phyloP scores from a whole-genome alignment of 2,888 invertebrate genomes.

The Ormyrus thymus region DNA sequence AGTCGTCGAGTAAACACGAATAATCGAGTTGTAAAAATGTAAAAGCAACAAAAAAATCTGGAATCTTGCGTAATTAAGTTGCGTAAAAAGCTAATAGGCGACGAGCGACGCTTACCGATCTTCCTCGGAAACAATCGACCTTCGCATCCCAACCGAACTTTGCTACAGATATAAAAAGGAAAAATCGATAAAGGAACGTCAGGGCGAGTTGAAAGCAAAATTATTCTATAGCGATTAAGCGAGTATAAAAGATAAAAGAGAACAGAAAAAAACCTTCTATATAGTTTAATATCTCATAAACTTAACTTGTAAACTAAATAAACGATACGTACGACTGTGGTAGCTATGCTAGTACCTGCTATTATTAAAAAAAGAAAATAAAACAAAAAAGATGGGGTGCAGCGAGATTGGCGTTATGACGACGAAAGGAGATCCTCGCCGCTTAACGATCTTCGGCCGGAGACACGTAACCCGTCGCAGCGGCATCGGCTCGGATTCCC shows the following conservation, averaged over 20 bases:
- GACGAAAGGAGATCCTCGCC: too few relatives aligned
- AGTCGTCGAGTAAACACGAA: slow-evolving; percentile 48
- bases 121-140: slow-evolving; percentile 9
- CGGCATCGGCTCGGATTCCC: slow-evolving; percentile 16
- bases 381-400: slow-evolving; percentile 13
- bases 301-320: slow-evolving; percentile 68
- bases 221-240: slow-evolving; percentile 14
- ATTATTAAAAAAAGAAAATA: slow-evolving; percentile 59
- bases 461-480: background rate
- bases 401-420: too few relatives aligned
- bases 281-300: slow-evolving; percentile 56
- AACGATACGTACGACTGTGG: slow-evolving; percentile 76
- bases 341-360: slow-evolving; percentile 77
- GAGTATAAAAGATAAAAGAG: slow-evolving; percentile 50
- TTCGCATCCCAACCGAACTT: slow-evolving; percentile 27
- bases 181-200: background rate
- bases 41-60: slow-evolving; percentile 24
- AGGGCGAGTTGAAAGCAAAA: slow-evolving; percentile 2
- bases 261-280: slow-evolving; percentile 66
- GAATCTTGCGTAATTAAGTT: slow-evolving; percentile 36
- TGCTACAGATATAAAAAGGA: too few relatives aligned
- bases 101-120: slow-evolving; percentile 2
- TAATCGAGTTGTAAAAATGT: background rate
- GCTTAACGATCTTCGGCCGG: too few relatives aligned
- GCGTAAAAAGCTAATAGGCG: slow-evolving; percentile 19